These are phyloP conservation scores for Tetramorium parvispinum DNA, from an alignment of 1,140 invertebrate species.

Conservation along the genomic window DNA sequence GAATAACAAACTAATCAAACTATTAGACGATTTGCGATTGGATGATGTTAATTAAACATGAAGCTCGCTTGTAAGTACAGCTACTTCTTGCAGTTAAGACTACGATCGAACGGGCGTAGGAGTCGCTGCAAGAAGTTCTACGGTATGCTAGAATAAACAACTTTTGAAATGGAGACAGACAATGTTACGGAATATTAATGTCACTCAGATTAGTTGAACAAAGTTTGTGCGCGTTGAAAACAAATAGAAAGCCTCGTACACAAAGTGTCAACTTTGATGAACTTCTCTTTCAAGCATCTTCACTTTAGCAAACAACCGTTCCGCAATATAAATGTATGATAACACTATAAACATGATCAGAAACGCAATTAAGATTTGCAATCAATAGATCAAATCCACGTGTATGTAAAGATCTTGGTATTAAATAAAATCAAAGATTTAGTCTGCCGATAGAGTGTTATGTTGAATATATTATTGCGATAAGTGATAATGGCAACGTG, in stretches of 20 bases:
- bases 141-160: slow-evolving; percentile 33
- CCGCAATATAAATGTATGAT: slow-evolving; percentile 17
- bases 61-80: slow-evolving; percentile 11
- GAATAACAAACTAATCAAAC: neutral
- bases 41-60: slow-evolving; percentile 37
- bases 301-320: slow-evolving; percentile 12
- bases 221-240: slow-evolving; percentile 33
- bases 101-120: neutral
- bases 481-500: neutral
- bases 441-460: neutral
- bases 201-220: slow-evolving; percentile 36
- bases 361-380: neutral
- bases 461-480: neutral
- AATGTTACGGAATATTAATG: slow-evolving; percentile 54
- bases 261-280: slow-evolving; percentile 21
- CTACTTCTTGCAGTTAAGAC: slow-evolving; percentile 3
- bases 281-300: slow-evolving; percentile 20
- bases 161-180: slow-evolving; percentile 48
- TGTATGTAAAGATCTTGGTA: neutral
- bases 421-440: neutral
- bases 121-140: slow-evolving; percentile 38
- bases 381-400: neutral
- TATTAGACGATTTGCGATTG: slow-evolving; percentile 16
- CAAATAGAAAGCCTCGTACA: slow-evolving; percentile 20
- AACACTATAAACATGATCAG: neutral